Evolutionary conservation across 2,888 invertebrate genomes (phyloP).

Genomic region (Argyresthia goedartella): DNA sequence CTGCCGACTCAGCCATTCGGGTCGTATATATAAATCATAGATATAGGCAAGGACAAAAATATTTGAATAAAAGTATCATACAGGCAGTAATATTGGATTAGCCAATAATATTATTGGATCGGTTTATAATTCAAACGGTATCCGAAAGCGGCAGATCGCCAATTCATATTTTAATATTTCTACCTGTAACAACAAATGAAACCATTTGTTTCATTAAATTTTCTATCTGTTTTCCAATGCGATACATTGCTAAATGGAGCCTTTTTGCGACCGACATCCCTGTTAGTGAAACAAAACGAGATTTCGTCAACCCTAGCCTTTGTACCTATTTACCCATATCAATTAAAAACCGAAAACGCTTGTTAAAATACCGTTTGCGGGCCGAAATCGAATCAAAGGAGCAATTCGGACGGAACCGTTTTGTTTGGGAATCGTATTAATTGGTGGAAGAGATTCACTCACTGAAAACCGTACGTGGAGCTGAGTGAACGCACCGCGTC

Average conservation of each 20-base stretch:
- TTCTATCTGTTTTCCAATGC: neutral
- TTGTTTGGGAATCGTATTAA: conserved; percentile 6
- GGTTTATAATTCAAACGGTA: too few relatives aligned
- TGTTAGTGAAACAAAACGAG: neutral
- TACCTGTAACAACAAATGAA: too few relatives aligned
- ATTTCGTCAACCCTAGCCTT: conserved; percentile 1
- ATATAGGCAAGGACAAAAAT: too few relatives aligned
- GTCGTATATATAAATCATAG: too few relatives aligned
- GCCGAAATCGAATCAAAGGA: conserved; percentile 51
- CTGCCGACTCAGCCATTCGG: too few relatives aligned
- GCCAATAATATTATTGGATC: too few relatives aligned
- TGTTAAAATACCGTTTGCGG: neutral
- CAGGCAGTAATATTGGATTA: too few relatives aligned
- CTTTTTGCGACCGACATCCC: neutral
- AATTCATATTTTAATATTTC: too few relatives aligned
- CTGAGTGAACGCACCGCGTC: neutral
- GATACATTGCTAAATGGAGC: neutral
- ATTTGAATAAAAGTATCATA: too few relatives aligned
- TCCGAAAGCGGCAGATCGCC: too few relatives aligned
- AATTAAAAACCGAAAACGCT: conserved; percentile 4
- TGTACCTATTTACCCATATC: conserved; percentile 3
- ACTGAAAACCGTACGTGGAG: neutral
- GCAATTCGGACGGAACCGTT: conserved; percentile 47
- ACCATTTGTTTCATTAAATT: neutral
- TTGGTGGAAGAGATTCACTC: neutral